Base-by-base conservation (phyloP, 2,888 invertebrate species). In the Phyllotreta cruciferae region DNA sequence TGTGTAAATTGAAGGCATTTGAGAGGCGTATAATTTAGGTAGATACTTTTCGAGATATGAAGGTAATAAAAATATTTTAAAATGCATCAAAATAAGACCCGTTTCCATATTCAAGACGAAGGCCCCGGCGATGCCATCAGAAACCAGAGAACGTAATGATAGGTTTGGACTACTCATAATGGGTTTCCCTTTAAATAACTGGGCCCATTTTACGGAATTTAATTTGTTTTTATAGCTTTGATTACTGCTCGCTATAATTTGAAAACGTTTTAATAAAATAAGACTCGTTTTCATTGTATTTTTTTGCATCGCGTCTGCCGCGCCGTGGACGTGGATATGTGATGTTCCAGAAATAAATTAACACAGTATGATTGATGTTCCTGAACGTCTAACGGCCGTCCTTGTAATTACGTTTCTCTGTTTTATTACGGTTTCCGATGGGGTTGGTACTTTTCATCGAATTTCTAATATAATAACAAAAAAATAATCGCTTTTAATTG, bases 151-250 rank as follows among this genome's bases (percentile, higher is more conserved):
- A 70, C 69, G 73, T 81, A 81, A 81, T 81, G 77, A 81, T 80
- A 81, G 81, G 81, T 79, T 81, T 77, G 75, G 75, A 75, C 74
- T 74, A 75, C 74, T 74, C 75, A 77, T 81, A 80, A 81, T 81
- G 80, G 81, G 79, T 78, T 79, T 77, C 78, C 80, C 60, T 60
- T 80, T 78, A 80, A 81, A 80, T 78, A 79, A 77, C 77, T 78
- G 78, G 78, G 77, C 78, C 80, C 79, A 78, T 80, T 81, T 80
- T 80, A 80, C 74, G 76, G 79, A 79, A 80, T 81, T 81, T 81
- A 81, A 81, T 81, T 81, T 81, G 81, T 81, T 81, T 81, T 81
- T 81, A 81, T 81, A 81, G 81, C 81, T 81, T 80, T 81, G 81
- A 81, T 81, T 81, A 81, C 80, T 74, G 74, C 78, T 80, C 73